These are phyloP conservation scores for Trematomus loennbergii DNA, from an alignment of 2,113 vertebrate species.

Conservation along the genomic window DNA sequence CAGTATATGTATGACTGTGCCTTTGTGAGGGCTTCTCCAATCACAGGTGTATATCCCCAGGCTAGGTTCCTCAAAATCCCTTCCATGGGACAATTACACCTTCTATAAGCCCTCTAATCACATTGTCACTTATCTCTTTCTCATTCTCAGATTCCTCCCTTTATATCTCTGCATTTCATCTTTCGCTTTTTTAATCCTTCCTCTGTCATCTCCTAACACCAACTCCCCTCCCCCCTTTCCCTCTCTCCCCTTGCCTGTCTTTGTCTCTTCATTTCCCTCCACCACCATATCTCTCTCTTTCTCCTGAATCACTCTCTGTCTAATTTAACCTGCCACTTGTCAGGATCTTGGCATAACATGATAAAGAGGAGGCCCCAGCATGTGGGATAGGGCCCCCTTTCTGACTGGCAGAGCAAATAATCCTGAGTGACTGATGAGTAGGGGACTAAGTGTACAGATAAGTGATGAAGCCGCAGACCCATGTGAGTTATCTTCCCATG, in stretches of 20 bases:
- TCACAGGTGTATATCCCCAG: conserved; percentile 73
- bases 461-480: conserved; percentile 41
- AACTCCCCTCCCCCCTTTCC: too few species aligned
- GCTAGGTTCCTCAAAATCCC: conserved; percentile 56
- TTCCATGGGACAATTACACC: conserved; percentile 52
- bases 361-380: conserved; percentile 55
- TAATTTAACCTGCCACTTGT: conserved; percentile 68
- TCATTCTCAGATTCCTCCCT: conserved; percentile 37
- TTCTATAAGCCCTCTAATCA: conserved; percentile 62
- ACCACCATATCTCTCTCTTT: conserved; percentile 24
- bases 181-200: conserved; percentile 47
- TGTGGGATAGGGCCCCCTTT: conserved; percentile 47
- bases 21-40: conserved; percentile 43
- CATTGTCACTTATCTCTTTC: conserved; percentile 54
- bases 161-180: conserved; percentile 55
- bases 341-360: conserved; percentile 66
- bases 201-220: conserved; percentile 37
- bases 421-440: conserved; percentile 68
- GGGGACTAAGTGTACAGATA: conserved; percentile 53
- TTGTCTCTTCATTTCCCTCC: conserved; percentile 28
- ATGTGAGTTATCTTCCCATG: conserved; percentile 42
- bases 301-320: conserved; percentile 54
- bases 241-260: conserved; percentile 8
- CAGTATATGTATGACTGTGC: conserved; percentile 16
- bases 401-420: conserved; percentile 62